Conservation (phyloP, 2,888 invertebrate genomes). For the Agelastica alni region DNA sequence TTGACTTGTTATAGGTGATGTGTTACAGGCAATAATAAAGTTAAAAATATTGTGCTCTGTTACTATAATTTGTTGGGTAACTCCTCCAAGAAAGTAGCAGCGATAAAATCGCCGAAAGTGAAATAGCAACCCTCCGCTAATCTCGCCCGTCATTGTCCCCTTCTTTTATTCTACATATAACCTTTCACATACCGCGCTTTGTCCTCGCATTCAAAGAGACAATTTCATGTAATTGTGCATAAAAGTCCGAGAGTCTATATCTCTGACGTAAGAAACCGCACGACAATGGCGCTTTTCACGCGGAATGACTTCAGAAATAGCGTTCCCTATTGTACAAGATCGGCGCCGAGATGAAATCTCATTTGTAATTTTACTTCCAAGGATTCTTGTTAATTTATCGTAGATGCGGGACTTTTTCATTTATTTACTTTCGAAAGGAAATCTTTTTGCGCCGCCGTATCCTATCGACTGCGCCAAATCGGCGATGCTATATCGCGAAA, state of each 20-base stretch:
- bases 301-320: conserved; percentile 53
- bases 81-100: too few relatives aligned
- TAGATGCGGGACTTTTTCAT: conserved; percentile 10
- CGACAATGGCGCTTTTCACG: conserved; percentile 50
- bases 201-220: conserved; percentile 52
- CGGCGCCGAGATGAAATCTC: conserved; percentile 41
- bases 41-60: too few relatives aligned
- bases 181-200: conserved; percentile 56
- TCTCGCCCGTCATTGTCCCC: conserved; percentile 54
- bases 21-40: too few relatives aligned
- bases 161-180: conserved; percentile 58
- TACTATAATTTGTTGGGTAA: too few relatives aligned
- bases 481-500: too few relatives aligned
- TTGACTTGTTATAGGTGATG: too few relatives aligned
- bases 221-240: conserved; percentile 54
- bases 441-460: not conserved
- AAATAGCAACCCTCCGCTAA: too few relatives aligned
- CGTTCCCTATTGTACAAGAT: conserved; percentile 47
- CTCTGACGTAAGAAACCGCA: conserved; percentile 37
- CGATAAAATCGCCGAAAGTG: conserved; percentile 31
- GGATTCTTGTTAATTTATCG: conserved; percentile 25
- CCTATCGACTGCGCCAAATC: conserved; percentile 12
- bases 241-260: conserved; percentile 50
- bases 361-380: conserved; percentile 38
- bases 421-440: conserved; percentile 3